Evolutionary conservation across 1,140 invertebrate species (phyloP), one percentile per base, ranked within the genome.

Genomic region (Zaprionus lachaisei): DNA sequence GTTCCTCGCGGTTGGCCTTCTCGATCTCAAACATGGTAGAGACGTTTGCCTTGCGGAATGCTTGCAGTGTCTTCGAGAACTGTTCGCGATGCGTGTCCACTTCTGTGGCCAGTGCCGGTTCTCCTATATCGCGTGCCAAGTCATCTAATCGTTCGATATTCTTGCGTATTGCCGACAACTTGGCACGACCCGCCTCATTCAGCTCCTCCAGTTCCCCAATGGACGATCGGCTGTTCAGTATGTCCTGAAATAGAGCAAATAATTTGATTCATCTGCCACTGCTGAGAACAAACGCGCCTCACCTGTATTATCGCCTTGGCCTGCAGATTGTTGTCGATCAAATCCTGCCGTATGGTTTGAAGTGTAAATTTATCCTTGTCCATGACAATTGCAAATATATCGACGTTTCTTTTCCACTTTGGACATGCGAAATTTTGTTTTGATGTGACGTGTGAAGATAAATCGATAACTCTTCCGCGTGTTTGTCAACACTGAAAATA

Each of bases 31-130:
- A 94, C 93, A 96, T 95, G 70, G 95, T 95, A 26, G 94, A 94
- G 14, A 97, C 94, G 92, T 97, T 97, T 0, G 96, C 96, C 80
- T 96, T 96, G 83, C 96, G 95, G 92, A 97, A 97, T 58, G 96
- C 95, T 77, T 95, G 94, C 72, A 96, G 93, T 3, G 96, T 95
- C 76, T 95, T 95, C 12, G 95, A 94, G 54, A 96, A 93, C 79
- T 96, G 95, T 79, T 96, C 95, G 55, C 94, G 95, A 80, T 96
- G 95, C 31, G 94, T 94, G 51, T 96, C 94, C 22, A 96, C 93
- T 91, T 96, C 95, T 17, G 94, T 92, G 28, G 94, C 77, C 69
- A 96, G 93, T 55, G 94, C 94, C 15, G 93, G 56, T 92, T 96
- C 95, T 31, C 95, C 95, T 69, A 94, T 94, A 66, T 96, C 95